Conservation (phyloP, 2,888 invertebrate genomes). For the Ischnura elegans region DNA sequence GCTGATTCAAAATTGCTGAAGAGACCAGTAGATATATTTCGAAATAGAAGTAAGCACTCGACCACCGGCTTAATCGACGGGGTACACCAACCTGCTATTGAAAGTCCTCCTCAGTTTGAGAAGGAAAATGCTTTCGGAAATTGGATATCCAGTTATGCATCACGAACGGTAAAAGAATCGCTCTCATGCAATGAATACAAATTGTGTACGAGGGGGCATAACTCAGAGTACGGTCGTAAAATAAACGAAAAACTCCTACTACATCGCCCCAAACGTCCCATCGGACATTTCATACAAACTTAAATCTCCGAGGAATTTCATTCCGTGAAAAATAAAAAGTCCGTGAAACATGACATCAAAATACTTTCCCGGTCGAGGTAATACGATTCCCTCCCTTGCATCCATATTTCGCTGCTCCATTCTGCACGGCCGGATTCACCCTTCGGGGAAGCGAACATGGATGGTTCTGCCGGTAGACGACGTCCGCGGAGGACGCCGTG, state of each 20-base stretch:
- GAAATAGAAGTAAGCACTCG: not conserved
- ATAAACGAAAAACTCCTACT: not conserved
- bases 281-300: not conserved
- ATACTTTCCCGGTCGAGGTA: constrained; percentile 49
- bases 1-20: too few species aligned
- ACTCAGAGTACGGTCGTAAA: constrained; percentile 40
- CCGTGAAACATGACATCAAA: constrained; percentile 41
- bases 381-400: constrained; percentile 13
- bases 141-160: not conserved
- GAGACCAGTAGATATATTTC: too few species aligned
- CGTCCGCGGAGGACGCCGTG: not conserved
- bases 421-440: not conserved
- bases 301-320: constrained; percentile 29
- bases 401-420: constrained; percentile 23
- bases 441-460: not conserved
- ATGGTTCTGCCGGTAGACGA: not conserved
- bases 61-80: not conserved
- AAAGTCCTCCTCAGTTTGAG: not conserved
- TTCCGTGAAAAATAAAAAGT: not conserved
- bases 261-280: constrained; percentile 5
- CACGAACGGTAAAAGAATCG: not conserved
- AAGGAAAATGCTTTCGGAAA: not conserved
- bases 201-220: constrained; percentile 35
- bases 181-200: constrained; percentile 36
- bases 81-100: not conserved